These are phyloP conservation scores for Pyrrhia umbra DNA, from an alignment of 2,888 invertebrate genomes.

Conservation along the genomic window DNA sequence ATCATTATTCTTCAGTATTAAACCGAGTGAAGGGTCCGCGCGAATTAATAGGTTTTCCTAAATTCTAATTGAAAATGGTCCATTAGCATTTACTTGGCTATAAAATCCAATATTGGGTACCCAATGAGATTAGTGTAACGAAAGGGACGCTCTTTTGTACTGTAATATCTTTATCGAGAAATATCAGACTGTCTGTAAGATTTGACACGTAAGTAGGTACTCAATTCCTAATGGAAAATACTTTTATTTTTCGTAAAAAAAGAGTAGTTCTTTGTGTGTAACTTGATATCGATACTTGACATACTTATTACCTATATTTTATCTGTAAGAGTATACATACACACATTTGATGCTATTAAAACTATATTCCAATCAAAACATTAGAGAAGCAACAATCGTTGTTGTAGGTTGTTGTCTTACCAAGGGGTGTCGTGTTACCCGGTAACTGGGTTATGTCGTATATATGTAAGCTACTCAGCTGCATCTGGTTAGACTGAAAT, in stretches of 20 bases:
- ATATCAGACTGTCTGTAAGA: background rate
- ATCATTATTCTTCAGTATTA: constrained; percentile 52
- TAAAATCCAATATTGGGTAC: constrained; percentile 31
- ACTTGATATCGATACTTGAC: background rate
- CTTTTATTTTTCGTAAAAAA: background rate
- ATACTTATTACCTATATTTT: background rate
- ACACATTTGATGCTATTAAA: no score
- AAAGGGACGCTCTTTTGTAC: constrained; percentile 3
- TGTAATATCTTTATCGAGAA: background rate
- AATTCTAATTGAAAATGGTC: constrained; percentile 58
- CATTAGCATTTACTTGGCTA: constrained; percentile 48
- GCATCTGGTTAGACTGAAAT: no score
- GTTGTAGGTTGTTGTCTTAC: no score
- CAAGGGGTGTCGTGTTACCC: no score
- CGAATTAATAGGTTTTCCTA: constrained; percentile 60
- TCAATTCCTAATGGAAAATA: constrained; percentile 6
- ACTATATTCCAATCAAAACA: no score
- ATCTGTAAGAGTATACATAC: no score
- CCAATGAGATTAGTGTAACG: constrained; percentile 26
- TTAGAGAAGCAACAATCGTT: no score
- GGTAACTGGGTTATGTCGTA: no score
- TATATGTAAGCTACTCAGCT: no score
- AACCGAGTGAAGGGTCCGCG: constrained; percentile 39
- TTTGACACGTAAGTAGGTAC: background rate
- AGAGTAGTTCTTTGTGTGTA: background rate